phyloP scores from a whole-genome alignment of 2,888 invertebrate species.

The Caradrina kadenii region DNA sequence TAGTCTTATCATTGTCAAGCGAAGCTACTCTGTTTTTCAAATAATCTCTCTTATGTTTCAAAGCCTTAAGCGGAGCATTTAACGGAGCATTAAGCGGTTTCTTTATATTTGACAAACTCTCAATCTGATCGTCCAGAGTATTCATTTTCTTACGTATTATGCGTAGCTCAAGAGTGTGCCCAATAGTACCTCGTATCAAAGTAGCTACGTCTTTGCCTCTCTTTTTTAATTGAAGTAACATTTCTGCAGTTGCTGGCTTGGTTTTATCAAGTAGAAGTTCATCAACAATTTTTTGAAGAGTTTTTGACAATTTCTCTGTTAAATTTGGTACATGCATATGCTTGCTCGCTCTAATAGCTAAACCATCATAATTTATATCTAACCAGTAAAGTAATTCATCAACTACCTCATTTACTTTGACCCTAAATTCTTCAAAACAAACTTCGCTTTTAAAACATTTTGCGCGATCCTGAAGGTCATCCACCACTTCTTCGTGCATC shows the following conservation, averaged over 20 bases:
- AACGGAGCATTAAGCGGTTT: constrained; percentile 79
- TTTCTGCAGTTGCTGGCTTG: constrained; percentile 65
- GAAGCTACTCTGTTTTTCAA: constrained; percentile 76
- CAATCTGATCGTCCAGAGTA: constrained; percentile 78
- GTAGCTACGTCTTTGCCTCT: constrained; percentile 76
- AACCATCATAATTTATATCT: constrained; percentile 81
- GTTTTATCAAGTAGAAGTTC: constrained; percentile 72
- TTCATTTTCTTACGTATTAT: constrained; percentile 81
- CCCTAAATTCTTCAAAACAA: constrained; percentile 73
- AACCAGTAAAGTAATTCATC: constrained; percentile 82
- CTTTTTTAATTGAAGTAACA: constrained; percentile 75
- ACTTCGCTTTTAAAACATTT: constrained; percentile 75
- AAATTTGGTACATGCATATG: constrained; percentile 76
- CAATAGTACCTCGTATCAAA: constrained; percentile 77
- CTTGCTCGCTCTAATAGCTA: constrained; percentile 76
- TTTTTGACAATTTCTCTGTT: constrained; percentile 77
- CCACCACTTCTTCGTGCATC: constrained; percentile 81
- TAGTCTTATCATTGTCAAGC: constrained; percentile 80
- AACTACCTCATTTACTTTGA: constrained; percentile 69
- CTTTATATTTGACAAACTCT: constrained; percentile 73
- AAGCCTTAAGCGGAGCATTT: constrained; percentile 79
- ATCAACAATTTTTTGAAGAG: constrained; percentile 81
- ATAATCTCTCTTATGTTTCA: constrained; percentile 80
- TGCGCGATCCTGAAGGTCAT: constrained; percentile 74
- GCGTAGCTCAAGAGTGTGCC: constrained; percentile 80